Conservation (phyloP, 2,888 invertebrate genomes). For the Chromoteleia sp. region DNA sequence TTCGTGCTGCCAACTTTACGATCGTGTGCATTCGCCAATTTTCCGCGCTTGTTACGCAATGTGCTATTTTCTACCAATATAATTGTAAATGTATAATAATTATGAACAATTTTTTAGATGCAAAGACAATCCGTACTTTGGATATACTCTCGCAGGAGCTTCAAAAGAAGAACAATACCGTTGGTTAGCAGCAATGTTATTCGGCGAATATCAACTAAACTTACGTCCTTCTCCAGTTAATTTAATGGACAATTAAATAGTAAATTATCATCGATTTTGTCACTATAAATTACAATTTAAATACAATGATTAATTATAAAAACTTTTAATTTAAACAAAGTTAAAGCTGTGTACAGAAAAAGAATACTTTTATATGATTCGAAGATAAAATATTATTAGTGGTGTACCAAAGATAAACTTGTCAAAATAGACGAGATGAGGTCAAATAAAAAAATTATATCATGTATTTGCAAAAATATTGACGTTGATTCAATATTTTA, state of each 20-base stretch:
- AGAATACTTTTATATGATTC: neutral
- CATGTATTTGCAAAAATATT: conserved; percentile 11
- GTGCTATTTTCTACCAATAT: no score
- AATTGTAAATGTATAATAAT: conserved; percentile 12
- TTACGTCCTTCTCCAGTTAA: conserved; percentile 79
- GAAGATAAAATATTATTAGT: conserved; percentile 1
- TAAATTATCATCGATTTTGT: neutral
- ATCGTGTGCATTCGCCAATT: no score
- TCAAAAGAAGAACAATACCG: conserved; percentile 91
- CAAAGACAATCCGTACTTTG: conserved; percentile 92
- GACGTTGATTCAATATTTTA: conserved; percentile 13
- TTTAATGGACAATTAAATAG: conserved; percentile 80
- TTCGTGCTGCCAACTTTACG: no score
- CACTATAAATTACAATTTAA: neutral
- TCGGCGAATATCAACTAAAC: conserved; percentile 87
- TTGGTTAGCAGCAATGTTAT: conserved; percentile 92
- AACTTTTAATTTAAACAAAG: neutral
- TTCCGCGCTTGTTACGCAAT: no score
- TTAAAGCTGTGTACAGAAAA: neutral
- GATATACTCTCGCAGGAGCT: conserved; percentile 91
- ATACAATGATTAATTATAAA: neutral
- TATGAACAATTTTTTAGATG: conserved; percentile 85
- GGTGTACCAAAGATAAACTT: conserved; percentile 50
- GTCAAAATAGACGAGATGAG: conserved; percentile 10
- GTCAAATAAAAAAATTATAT: conserved; percentile 4